Evolutionary conservation across 2,888 invertebrate species (phyloP).

Genomic region (Petrolisthes cinctipes): DNA sequence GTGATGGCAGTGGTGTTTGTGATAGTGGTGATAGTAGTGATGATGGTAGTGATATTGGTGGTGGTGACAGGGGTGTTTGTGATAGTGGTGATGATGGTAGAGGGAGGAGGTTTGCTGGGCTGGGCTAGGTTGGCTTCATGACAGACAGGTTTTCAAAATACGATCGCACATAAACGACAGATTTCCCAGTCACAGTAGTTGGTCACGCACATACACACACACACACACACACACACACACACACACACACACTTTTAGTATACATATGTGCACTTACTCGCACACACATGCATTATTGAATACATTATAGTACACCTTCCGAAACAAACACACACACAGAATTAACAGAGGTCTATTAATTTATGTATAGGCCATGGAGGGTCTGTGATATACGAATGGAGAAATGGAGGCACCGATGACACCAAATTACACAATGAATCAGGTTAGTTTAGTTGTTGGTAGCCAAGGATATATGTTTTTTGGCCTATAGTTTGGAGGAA

Average conservation of each 20-base stretch:
- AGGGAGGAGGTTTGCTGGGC: background rate
- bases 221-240: background rate
- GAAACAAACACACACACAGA: background rate
- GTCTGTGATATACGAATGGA: too few relatives aligned
- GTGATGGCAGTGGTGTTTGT: too few relatives aligned
- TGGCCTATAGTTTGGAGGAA: too few relatives aligned
- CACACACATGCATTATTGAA: background rate
- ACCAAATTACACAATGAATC: too few relatives aligned
- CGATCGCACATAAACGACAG: background rate
- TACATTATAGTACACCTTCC: background rate
- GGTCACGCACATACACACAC: background rate
- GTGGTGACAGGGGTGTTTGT: background rate
- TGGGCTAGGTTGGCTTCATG: background rate
- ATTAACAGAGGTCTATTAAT: background rate
- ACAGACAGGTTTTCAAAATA: background rate
- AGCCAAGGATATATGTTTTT: too few relatives aligned
- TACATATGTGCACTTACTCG: background rate
- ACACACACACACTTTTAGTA: background rate
- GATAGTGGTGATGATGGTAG: background rate
- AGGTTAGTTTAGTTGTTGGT: too few relatives aligned
- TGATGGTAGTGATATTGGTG: background rate
- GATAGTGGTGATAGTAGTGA: background rate
- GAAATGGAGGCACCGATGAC: too few relatives aligned
- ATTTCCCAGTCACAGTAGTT: background rate
- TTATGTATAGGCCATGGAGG: too few relatives aligned